Evolutionary conservation across 1,140 invertebrate genomes (phyloP), one percentile per base, ranked within the genome.

Genomic region (Drosophila pseudoananassae): DNA sequence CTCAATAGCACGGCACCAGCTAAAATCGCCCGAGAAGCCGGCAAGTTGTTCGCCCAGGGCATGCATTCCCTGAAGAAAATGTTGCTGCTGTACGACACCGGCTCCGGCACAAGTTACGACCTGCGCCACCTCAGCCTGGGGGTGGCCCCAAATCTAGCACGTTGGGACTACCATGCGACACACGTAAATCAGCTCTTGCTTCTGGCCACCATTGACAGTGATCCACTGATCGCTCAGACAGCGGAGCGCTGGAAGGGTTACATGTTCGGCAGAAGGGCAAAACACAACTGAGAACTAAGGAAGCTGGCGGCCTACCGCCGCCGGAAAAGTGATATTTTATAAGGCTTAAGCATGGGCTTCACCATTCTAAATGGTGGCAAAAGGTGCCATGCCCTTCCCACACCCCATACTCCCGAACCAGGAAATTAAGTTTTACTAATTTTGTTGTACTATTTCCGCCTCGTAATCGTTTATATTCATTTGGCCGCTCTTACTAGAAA

Each of bases 161-260:
- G 96, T 68, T 99, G 98, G 97, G 99, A 99, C 92, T 99, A 99
- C 92, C 99, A 99, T 92, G 97, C 98, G 5, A 99, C 98, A 9
- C 99, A 99, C 92, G 96, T 99, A 20, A 99, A 99, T 93, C 98
- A 99, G 87, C 93, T 99, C 27, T 94, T 99, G 53, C 93, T 98
- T 45, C 92, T 99, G 15, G 95, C 96, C 51, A 97, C 97, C 0
- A 95, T 99, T 43, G 97, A 98, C 74, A 95, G 95, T 50, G 96
- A 98, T 90, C 94, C 96, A 1, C 93, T 98, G 63, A 95, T 99
- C 76, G 94, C 94, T 25, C 95, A 94, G 17, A 98, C 97, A 0
- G 98, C 98, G 3, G 95, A 98, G 83, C 92, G 98, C 45, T 99
- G 98, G 98, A 96, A 97, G 79, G 96, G 95, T 5, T 99, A 99